Evolutionary conservation across 2,888 invertebrate species (phyloP).

Genomic region (Ferrisia virgata): DNA sequence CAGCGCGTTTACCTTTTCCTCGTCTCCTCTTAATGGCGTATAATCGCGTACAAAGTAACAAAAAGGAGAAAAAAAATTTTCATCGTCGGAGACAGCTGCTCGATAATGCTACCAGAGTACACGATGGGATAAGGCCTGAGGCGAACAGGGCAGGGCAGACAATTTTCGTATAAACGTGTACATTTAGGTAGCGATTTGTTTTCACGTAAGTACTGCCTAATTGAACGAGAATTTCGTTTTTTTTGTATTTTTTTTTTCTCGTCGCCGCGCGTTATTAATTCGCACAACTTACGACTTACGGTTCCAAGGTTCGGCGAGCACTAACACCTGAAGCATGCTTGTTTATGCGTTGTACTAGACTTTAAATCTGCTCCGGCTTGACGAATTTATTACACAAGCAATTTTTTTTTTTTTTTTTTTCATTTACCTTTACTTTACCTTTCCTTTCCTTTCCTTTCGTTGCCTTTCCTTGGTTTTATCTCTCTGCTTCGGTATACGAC

Average conservation of each 20-base stretch:
- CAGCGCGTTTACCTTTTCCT: background rate
- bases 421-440: background rate
- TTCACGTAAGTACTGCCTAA: no score
- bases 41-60: background rate
- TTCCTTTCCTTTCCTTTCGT: background rate
- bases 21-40: background rate
- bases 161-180: no score
- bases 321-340: slow-evolving; percentile 10
- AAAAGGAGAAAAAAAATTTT: background rate
- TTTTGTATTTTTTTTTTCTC: background rate
- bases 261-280: background rate
- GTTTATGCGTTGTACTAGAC: background rate
- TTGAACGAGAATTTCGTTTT: background rate
- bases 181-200: background rate
- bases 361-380: background rate
- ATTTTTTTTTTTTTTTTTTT: background rate
- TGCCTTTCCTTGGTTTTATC: no score
- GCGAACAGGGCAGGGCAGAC: no score
- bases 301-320: slow-evolving; percentile 10
- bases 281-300: background rate
- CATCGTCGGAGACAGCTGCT: background rate
- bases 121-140: background rate
- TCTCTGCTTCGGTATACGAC: no score
- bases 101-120: background rate
- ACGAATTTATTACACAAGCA: background rate